These are phyloP conservation scores for Apogon talboti DNA, from an alignment of 2,797 vertebrate species.

Conservation along the genomic window DNA sequence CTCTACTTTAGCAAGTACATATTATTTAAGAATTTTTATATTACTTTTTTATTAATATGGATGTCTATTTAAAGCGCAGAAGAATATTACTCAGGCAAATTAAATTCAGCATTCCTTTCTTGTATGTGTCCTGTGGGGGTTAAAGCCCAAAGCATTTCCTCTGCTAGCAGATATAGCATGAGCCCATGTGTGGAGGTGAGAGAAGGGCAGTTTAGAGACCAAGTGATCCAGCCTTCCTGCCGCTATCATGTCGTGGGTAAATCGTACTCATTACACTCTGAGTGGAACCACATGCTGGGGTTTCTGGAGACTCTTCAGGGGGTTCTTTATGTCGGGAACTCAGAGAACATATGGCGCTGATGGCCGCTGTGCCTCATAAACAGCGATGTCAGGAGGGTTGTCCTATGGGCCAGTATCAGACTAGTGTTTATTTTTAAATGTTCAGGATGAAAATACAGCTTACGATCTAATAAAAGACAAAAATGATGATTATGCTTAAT, in stretches of 20 bases:
- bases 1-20: not conserved
- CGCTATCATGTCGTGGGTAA: slow-evolving; percentile 74
- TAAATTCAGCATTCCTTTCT: slow-evolving; percentile 20
- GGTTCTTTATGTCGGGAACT: slow-evolving; percentile 36
- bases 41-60: not conserved
- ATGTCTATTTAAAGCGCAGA: not conserved
- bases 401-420: slow-evolving; percentile 35
- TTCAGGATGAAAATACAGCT: slow-evolving; percentile 4
- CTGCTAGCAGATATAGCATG: slow-evolving; percentile 44
- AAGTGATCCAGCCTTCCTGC: slow-evolving; percentile 41
- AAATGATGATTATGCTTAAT: too few relatives aligned
- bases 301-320: slow-evolving; percentile 35
- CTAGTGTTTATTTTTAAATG: slow-evolving; percentile 41
- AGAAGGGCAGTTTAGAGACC: slow-evolving; percentile 29
- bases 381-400: slow-evolving; percentile 41
- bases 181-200: slow-evolving; percentile 58
- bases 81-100: too few relatives aligned
- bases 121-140: slow-evolving; percentile 51
- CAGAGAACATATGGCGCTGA: slow-evolving; percentile 22
- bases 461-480: too few relatives aligned
- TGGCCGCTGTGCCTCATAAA: slow-evolving; percentile 35
- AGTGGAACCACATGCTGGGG: slow-evolving; percentile 82
- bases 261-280: slow-evolving; percentile 71
- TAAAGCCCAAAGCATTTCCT: slow-evolving; percentile 42
- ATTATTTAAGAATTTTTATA: too few relatives aligned